These are phyloP conservation scores for Podiceps cristatus DNA, from an alignment of 2,113 vertebrate species.

Conservation along the genomic window DNA sequence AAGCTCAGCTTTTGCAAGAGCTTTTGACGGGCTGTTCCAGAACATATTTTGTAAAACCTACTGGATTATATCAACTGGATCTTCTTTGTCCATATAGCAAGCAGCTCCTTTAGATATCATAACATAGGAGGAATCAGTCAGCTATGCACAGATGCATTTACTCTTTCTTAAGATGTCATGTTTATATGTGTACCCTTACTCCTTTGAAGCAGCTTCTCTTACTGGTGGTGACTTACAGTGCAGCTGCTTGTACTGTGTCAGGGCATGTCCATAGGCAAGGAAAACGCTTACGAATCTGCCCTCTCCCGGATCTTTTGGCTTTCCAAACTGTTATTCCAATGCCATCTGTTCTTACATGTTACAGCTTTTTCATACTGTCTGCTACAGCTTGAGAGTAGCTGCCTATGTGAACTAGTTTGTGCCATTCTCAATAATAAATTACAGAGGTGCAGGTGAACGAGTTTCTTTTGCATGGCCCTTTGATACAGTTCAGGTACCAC, in stretches of 20 bases:
- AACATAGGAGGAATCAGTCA: background rate
- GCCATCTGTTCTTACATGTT: background rate
- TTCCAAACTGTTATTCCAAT: background rate
- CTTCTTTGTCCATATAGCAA: background rate
- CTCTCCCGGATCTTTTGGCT: background rate
- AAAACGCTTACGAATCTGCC: background rate
- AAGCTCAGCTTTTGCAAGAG: background rate
- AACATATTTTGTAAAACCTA: background rate
- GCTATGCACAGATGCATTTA: background rate
- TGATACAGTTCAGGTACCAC: background rate
- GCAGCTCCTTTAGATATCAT: background rate
- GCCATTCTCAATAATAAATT: background rate
- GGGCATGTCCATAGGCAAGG: background rate
- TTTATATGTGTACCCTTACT: background rate
- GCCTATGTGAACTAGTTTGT: background rate
- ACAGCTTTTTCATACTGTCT: background rate
- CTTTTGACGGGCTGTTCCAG: background rate
- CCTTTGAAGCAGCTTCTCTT: background rate
- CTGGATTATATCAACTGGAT: background rate
- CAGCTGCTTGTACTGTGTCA: background rate
- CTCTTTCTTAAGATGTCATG: background rate
- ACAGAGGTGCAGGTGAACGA: background rate
- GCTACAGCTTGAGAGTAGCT: background rate
- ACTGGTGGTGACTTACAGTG: background rate
- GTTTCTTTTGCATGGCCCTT: background rate